These are phyloP conservation scores for Malurus splendens DNA, from an alignment of 2,797 vertebrate species.

Conservation along the genomic window DNA sequence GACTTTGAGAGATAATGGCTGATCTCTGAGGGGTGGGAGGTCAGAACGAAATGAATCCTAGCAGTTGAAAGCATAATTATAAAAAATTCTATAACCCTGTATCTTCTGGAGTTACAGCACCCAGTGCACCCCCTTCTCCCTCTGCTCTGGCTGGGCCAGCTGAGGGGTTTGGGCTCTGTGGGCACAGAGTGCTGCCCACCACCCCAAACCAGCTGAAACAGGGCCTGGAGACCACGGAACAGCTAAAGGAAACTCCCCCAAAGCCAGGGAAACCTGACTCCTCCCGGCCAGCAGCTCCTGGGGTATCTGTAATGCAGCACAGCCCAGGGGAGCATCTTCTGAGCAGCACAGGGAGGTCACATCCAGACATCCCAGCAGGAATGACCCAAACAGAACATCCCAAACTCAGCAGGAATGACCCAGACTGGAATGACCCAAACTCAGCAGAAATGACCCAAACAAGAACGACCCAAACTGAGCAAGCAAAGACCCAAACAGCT, in stretches of 20 bases:
- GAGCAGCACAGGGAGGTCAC: background rate
- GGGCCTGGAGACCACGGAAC: accelerated
- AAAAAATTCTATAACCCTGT: background rate
- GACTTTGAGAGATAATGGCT: background rate
- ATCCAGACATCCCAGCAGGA: background rate
- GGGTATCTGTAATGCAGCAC: background rate
- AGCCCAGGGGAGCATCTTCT: background rate
- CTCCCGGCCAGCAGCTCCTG: background rate
- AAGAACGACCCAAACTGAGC: no score
- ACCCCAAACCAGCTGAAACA: background rate
- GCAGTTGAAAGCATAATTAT: background rate
- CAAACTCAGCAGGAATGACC: no score
- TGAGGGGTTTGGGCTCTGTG: accelerated
- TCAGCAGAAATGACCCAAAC: background rate
- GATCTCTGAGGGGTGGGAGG: background rate
- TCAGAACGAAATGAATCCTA: background rate
- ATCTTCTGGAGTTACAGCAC: background rate
- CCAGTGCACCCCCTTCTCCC: background rate
- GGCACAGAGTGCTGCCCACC: accelerated
- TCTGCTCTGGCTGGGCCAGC: background rate
- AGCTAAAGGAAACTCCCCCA: background rate
- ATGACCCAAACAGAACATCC: background rate
- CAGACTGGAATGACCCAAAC: background rate
- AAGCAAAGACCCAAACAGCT: no score
- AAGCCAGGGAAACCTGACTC: background rate